Percentiles rank a stretch among this genome's conserved stretches.
phyloP scores from a whole-genome alignment of 2,888 invertebrate genomes.

The Microplitis deprimator region DNA sequence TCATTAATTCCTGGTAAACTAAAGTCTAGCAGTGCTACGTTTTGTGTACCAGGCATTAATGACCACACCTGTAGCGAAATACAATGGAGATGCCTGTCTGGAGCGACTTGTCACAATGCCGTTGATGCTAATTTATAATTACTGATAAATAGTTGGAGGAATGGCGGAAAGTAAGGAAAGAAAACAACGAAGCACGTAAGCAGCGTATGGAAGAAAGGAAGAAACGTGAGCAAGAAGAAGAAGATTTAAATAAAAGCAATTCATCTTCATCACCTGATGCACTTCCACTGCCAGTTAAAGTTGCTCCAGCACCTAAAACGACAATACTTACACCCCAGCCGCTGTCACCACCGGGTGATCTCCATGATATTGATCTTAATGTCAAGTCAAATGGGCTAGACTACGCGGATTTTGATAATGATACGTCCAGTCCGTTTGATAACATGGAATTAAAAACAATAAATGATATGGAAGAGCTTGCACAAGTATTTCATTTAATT shows the following conservation, averaged over 20 bases:
- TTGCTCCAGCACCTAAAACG: conserved; percentile 69
- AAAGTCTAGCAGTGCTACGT: no score
- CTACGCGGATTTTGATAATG: conserved; percentile 88
- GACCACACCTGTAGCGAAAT: no score
- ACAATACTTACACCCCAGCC: conserved; percentile 70
- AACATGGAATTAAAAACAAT: conserved; percentile 93
- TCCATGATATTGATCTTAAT: conserved; percentile 57
- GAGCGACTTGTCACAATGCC: not conserved
- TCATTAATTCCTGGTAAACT: no score
- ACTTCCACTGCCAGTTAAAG: conserved; percentile 56
- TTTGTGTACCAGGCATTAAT: no score
- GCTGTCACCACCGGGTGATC: conserved; percentile 62
- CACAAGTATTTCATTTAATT: conserved; percentile 74
- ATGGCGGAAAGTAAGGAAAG: conserved; percentile 79
- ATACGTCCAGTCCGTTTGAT: conserved; percentile 94
- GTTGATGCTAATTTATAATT: not conserved
- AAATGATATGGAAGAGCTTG: conserved; percentile 92
- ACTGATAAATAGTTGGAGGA: conserved; percentile 74
- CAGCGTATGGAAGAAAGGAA: conserved; percentile 76
- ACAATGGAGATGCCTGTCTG: not conserved
- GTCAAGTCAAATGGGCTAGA: conserved; percentile 62
- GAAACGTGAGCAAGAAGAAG: conserved; percentile 74
- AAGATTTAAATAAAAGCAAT: conserved; percentile 20
- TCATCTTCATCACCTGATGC: conserved; percentile 58
- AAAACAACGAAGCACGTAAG: conserved; percentile 76